Percentiles rank a stretch among this genome's conserved stretches.
Conservation (phyloP, 2,797 vertebrate genomes). For the Toxotes lorentzi region DNA sequence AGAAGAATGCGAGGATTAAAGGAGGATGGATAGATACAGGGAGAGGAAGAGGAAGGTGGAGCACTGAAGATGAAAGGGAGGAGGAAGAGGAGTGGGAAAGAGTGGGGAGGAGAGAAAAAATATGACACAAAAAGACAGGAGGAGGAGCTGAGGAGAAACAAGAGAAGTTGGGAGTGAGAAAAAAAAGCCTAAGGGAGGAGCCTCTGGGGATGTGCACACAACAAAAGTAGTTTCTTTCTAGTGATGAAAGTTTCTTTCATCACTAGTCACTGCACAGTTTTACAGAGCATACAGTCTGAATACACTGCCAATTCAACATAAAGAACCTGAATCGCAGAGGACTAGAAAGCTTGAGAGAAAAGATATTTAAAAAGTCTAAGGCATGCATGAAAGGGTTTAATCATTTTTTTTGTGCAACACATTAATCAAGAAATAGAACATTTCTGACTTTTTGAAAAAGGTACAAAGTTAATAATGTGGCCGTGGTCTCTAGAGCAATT, state of each 20-base stretch:
- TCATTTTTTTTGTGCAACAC: neutral
- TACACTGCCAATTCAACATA: constrained; percentile 18
- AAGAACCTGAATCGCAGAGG: constrained; percentile 7
- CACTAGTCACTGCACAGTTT: constrained; percentile 20
- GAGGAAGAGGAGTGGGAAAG: constrained; percentile 43
- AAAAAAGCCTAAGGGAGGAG: constrained; percentile 30
- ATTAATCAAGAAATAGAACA: constrained; percentile 5
- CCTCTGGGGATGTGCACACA: constrained; percentile 28
- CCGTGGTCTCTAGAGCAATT: neutral
- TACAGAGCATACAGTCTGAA: constrained; percentile 26
- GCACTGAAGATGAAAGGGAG: constrained; percentile 17
- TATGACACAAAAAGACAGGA: constrained; percentile 19
- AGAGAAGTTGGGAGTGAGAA: constrained; percentile 20
- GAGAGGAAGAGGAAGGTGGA: constrained; percentile 10
- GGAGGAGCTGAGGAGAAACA: constrained; percentile 27
- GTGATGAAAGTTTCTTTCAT: constrained; percentile 33
- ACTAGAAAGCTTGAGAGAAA: neutral
- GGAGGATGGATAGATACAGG: constrained; percentile 13
- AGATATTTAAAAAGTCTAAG: neutral
- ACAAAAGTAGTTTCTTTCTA: too few relatives aligned
- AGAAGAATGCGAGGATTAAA: neutral
- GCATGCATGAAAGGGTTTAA: constrained; percentile 11
- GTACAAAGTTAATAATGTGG: neutral
- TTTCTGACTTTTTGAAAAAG: neutral
- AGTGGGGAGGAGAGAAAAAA: constrained; percentile 14